phyloP scores from a whole-genome alignment of 2,888 invertebrate species.

The Drosophila nigritarsus region DNA sequence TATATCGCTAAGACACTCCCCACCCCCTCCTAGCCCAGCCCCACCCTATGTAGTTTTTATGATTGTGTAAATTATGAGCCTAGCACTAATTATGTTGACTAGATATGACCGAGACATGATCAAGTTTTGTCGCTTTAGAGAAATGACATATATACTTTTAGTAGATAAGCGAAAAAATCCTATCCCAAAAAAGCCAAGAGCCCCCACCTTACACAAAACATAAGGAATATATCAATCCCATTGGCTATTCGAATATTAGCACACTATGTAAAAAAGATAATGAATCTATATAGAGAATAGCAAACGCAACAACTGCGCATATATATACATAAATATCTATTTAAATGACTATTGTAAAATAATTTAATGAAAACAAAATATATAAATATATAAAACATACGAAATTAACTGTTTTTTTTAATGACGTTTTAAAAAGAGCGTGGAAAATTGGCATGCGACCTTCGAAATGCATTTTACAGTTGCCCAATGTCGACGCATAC shows the following conservation, averaged over 20 bases:
- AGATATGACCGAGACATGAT: constrained; percentile 31
- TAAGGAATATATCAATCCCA: constrained; percentile 18
- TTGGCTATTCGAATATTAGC: constrained; percentile 59
- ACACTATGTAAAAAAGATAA: constrained; percentile 33
- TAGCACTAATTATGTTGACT: constrained; percentile 58
- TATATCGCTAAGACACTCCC: constrained; percentile 55
- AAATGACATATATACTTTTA: constrained; percentile 53
- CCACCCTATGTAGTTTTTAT: constrained; percentile 33
- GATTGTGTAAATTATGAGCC: constrained; percentile 54
- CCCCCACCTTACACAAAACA: neutral
- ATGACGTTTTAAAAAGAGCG: no score
- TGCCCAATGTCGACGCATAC: constrained; percentile 52
- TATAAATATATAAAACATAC: constrained; percentile 33
- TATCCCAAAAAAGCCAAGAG: constrained; percentile 7
- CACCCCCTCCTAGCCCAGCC: no score
- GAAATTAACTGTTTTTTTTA: neutral
- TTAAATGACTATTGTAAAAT: constrained; percentile 62
- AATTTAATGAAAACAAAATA: constrained; percentile 47
- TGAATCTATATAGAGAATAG: constrained; percentile 45
- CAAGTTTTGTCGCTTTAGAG: constrained; percentile 55
- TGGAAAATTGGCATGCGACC: constrained; percentile 48
- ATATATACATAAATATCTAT: constrained; percentile 11
- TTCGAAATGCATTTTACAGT: constrained; percentile 55
- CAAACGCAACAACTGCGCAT: constrained; percentile 31
- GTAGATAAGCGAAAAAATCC: constrained; percentile 37